phyloP scores from a whole-genome alignment of 2,113 vertebrate genomes.

The Mastomys natalensis region DNA sequence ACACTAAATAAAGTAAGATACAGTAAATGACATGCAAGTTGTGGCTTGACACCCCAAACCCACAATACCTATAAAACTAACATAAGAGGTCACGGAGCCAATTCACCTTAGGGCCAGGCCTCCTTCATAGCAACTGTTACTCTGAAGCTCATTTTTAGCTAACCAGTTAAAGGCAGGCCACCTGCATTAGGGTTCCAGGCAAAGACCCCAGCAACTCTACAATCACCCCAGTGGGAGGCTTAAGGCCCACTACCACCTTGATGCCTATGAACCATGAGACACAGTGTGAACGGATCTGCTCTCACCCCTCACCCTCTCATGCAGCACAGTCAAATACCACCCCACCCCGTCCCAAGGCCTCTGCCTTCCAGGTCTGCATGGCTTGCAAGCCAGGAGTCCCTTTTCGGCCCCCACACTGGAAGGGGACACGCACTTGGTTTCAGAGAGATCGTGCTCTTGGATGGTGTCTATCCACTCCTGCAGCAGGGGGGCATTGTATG shows the following conservation, averaged over 20 bases:
- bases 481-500: conserved; percentile 91
- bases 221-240: background rate
- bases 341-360: background rate
- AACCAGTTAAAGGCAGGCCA: no score
- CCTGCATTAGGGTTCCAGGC: no score
- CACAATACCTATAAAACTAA: background rate
- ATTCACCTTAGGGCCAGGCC: no score
- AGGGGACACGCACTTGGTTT: conserved; percentile 89
- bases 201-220: background rate
- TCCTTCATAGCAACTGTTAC: background rate
- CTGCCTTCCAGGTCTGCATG: rapidly evolving
- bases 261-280: background rate
- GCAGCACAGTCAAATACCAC: background rate
- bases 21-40: background rate
- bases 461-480: conserved; percentile 93
- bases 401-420: no score
- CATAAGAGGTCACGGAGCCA: background rate
- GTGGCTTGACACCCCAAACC: background rate
- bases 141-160: background rate
- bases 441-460: conserved; percentile 94
- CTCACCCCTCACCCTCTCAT: rapidly evolving
- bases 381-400: background rate
- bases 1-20: conserved; percentile 86
- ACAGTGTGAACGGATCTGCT: no score
- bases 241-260: background rate